phyloP scores from a whole-genome alignment of 2,888 invertebrate species.

The Synergus japonicus region DNA sequence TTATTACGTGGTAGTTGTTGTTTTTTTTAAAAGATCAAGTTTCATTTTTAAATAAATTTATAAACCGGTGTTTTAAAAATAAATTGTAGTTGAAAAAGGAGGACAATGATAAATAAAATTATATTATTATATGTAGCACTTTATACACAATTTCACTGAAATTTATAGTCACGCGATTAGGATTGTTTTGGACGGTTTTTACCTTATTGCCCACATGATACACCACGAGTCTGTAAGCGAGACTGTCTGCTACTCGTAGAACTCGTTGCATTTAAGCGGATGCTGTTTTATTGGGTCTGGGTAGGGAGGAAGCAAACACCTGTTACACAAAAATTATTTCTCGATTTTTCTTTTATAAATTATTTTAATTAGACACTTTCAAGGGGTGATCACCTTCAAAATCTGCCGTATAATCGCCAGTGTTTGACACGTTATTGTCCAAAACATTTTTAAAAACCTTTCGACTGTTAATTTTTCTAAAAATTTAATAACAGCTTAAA shows the following conservation, averaged over 20 bases:
- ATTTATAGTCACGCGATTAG: background rate
- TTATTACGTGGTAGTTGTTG: background rate
- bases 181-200: slow-evolving; percentile 8
- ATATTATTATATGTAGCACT: background rate
- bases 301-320: slow-evolving; percentile 18
- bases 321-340: too few species aligned
- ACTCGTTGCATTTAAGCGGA: slow-evolving; percentile 32
- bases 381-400: too few species aligned
- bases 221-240: slow-evolving; percentile 26
- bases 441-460: too few species aligned
- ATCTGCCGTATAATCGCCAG: too few species aligned
- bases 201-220: slow-evolving; percentile 37
- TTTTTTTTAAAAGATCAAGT: background rate
- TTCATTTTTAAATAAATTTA: background rate
- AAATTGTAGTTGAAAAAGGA: background rate
- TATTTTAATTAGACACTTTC: too few species aligned
- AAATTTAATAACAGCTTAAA: background rate
- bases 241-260: slow-evolving; percentile 2
- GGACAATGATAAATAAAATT: background rate
- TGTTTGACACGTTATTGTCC: too few species aligned
- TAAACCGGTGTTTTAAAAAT: background rate
- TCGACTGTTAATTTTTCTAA: too few species aligned
- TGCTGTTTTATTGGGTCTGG: background rate
- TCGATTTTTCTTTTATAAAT: too few species aligned
- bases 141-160: slow-evolving; percentile 2